Evolutionary conservation across 2,113 vertebrate species (phyloP), one percentile per base, ranked within the genome.

Genomic region (Phalacrocorax pelagicus): DNA sequence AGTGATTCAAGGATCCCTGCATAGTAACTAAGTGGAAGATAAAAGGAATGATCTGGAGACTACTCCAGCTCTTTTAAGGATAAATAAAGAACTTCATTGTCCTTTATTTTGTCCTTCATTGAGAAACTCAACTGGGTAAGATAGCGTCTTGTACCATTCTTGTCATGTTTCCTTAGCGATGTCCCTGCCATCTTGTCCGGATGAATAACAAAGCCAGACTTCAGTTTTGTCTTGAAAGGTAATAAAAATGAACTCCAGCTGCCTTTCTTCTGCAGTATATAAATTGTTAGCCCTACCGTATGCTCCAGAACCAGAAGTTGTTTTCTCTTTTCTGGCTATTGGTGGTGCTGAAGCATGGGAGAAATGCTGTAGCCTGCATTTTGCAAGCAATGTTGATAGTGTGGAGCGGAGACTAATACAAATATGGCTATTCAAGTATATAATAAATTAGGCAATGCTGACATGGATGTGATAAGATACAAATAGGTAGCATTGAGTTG

Each of bases 371-470:
- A 71, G 81, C 95, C 90, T 93, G 85, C 9, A 11, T 80, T 90
- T 92, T 92, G 77, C 55, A 92, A 96, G 52, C 62, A 81, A 58
- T 81, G 78, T 92, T 95, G 90, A 65, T 89, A 81, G 42, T 73
- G 59, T 92, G 74, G 66, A 97, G 87, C 72, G 9, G n/a, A 96
- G 87, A 73, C 42, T 81, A 94, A 94, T 91, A 97, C 95, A 98
- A 97, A 97, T 94, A 96, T 96, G 91, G 66, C 85, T 88, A 96
- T 96, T 96, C 72, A 97, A 93, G 70, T 91, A 75, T 74, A 87
- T 71, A 96, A 86, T 97, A 98, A 96, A 97, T 97, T 97, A 97
- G 95, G 90, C 71, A 89, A 24, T 91, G 63, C 77, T 97, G 97
- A 97, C 94, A 89, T 84, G 71, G 87, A 90, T 96, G 79, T 95